Conservation (phyloP, 2,888 invertebrate genomes). For the Ormyrus thymus region DNA sequence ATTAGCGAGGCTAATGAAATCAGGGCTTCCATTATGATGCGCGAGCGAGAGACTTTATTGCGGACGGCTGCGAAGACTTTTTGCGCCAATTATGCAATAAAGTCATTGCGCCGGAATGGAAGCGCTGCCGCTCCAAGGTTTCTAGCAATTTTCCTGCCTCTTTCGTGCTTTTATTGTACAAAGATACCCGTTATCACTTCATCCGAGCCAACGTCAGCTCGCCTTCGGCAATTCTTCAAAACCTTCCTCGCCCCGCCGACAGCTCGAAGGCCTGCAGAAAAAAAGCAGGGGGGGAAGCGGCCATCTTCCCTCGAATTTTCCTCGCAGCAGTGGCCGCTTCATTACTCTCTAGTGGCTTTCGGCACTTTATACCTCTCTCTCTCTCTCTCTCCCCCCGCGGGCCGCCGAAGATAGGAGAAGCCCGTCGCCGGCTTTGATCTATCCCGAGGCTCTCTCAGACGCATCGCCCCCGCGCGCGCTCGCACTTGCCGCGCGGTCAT, state of each 20-base stretch:
- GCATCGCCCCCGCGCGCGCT: background rate
- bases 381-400: background rate
- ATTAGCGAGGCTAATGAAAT: conserved; percentile 20
- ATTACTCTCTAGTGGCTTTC: conserved; percentile 28
- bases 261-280: background rate
- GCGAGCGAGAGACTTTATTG: no score
- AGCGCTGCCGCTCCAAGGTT: no score
- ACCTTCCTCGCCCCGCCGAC: background rate
- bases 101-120: no score
- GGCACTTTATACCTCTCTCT: background rate
- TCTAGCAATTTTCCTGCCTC: no score
- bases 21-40: conserved; percentile 21
- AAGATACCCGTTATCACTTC: no score
- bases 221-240: no score
- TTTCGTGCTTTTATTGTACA: no score
- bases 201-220: no score
- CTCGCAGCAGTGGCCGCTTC: conserved; percentile 27
- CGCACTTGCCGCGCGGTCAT: conserved; percentile 8
- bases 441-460: no score
- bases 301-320: conserved; percentile 5
- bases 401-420: background rate
- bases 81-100: no score
- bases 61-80: no score
- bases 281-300: background rate
- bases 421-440: conserved; percentile 6